Evolutionary conservation across 2,797 vertebrate genomes (phyloP), one percentile per base, ranked within the genome.

Genomic region (Notolepis coatsorum): DNA sequence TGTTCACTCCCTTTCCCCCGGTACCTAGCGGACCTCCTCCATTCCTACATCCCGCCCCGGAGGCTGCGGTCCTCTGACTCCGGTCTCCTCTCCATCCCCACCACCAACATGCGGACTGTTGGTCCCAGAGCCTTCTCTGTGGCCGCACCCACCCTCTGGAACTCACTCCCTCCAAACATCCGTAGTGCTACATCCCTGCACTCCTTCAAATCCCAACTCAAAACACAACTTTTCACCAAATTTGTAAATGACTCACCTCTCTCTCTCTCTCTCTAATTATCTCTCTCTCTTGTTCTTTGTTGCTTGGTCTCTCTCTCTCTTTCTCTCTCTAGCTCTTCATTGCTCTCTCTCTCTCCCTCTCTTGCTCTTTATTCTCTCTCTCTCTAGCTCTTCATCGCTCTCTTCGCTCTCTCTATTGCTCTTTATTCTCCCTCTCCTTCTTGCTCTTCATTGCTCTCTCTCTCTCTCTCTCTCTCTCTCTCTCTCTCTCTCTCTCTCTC

Each of bases 321-420:
- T 38, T 17, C 4, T 24, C 24, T 53, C 39, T 42, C 25, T 46
- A 6, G 7, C 17, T 39, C 13, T 52, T 35, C 48, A 60, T 59
- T 52, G 21, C 37, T n/a, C 41, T 21, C 51, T 62, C 43, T 35
- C 55, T 61, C 33, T 15, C 25, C 6, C 25, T 7, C n/a, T 7
- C 52, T 33, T 25, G 18, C 41, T 57, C 47, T 42, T 51, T n/a
- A n/a, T n/a, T 54, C 58, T 37, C 12, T 48, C 43, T 31, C 48
- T 45, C 6, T 47, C 37, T 49, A 20, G 41, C 46, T 61, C 31
- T 66, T 28, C 57, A 41, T 39, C 43, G 4, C 18, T 42, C 18
- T 53, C 21, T 25, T 53, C 42, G 58, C 39, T 35, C 37, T 64
- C 54, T 64, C 61, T 58, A 50, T 51, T 61, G 48, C n/a, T 27